Conservation (phyloP, 2,888 invertebrate genomes). For the Pachydiplax longipennis region DNA sequence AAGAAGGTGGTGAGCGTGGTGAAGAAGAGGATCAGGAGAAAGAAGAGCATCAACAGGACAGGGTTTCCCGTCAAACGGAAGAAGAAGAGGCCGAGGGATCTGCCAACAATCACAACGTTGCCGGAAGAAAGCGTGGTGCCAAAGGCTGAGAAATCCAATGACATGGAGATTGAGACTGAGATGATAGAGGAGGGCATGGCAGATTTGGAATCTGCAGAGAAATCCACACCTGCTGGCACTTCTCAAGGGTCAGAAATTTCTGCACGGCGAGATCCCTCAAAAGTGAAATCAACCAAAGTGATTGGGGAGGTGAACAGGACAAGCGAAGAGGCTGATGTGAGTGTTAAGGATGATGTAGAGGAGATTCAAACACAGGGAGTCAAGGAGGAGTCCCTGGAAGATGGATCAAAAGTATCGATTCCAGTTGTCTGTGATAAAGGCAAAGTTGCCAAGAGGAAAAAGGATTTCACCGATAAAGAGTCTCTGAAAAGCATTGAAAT, state of each 20-base stretch:
- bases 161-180: conserved; percentile 39
- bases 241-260: neutral
- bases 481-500: conserved; percentile 28
- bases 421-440: conserved; percentile 41
- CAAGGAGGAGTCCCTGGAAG: conserved; percentile 27
- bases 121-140: neutral
- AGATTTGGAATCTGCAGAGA: conserved; percentile 48
- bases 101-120: neutral
- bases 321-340: neutral
- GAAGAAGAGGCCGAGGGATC: conserved; percentile 65
- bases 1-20: conserved; percentile 52
- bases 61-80: conserved; percentile 86
- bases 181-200: conserved; percentile 38
- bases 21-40: conserved; percentile 67
- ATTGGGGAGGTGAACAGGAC: neutral
- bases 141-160: conserved; percentile 41
- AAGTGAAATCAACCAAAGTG: conserved; percentile 4
- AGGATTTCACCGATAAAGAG: conserved; percentile 7
- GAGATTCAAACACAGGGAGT: neutral
- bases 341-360: neutral
- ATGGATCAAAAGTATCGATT: neutral
- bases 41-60: conserved; percentile 83
- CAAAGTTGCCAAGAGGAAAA: conserved; percentile 42
- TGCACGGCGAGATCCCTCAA: neutral
- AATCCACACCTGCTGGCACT: neutral